A percentile compares a stretch with the other conserved stretches of the same genome.
Evolutionary conservation across 2,113 vertebrate species (phyloP).

Genomic region (Panthera tigris): DNA sequence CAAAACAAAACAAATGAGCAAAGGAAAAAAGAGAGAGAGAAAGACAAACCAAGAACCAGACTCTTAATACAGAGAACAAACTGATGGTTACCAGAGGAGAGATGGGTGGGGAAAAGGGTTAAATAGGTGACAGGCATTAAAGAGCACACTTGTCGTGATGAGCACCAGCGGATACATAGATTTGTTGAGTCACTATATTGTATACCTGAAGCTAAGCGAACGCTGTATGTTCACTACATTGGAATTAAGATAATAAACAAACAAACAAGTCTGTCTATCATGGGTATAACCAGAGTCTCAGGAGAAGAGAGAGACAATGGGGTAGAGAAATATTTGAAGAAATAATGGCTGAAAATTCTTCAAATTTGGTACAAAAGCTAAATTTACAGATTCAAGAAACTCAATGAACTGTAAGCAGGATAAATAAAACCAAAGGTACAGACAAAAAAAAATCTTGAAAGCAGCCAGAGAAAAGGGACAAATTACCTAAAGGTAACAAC

Average conservation of each 20-base stretch:
- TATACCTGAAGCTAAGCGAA: neutral
- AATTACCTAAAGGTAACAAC: neutral
- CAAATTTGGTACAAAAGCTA: neutral
- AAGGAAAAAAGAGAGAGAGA: neutral
- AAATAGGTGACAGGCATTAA: neutral
- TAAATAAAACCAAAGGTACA: constrained; percentile 34
- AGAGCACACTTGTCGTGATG: neutral
- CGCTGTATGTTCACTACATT: neutral
- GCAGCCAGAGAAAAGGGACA: constrained; percentile 1
- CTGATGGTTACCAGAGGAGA: neutral
- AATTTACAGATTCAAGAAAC: neutral
- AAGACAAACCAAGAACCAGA: neutral
- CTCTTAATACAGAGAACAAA: neutral
- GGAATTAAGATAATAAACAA: neutral
- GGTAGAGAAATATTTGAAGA: neutral
- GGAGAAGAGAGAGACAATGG: neutral
- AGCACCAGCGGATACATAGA: neutral
- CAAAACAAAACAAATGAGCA: neutral
- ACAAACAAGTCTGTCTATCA: neutral
- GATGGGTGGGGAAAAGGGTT: neutral
- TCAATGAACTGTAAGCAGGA: neutral
- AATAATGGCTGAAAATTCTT: neutral
- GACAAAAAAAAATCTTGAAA: constrained; percentile 15
- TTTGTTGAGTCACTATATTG: neutral
- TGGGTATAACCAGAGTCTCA: neutral